Conservation (phyloP, 2,888 invertebrate species). For the Cephus nigrinus region DNA sequence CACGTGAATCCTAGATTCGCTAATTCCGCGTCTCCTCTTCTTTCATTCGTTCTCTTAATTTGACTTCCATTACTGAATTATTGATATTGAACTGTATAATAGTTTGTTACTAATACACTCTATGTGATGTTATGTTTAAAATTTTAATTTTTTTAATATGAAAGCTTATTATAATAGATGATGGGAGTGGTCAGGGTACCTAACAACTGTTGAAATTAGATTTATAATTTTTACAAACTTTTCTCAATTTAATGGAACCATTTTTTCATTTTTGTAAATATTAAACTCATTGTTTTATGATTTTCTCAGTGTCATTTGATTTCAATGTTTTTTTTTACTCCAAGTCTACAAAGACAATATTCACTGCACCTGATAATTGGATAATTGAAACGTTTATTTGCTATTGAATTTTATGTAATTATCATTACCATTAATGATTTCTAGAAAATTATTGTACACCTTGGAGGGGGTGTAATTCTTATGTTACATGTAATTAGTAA, state of each 20-base stretch:
- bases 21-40: not conserved
- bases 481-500: not conserved
- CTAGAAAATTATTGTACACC: not conserved
- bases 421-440: not conserved
- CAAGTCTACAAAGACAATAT: not conserved
- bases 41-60: not conserved
- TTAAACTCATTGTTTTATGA: not conserved
- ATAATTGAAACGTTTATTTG: not conserved
- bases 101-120: not conserved
- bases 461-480: not conserved
- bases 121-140: not conserved
- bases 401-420: not conserved
- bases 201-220: not conserved
- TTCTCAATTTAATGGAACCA: not conserved
- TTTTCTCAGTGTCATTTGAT: not conserved
- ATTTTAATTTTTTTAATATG: constrained; percentile 1
- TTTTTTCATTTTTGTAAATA: not conserved
- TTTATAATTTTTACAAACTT: not conserved
- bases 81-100: not conserved
- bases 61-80: not conserved
- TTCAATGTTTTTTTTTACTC: not conserved
- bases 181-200: constrained; percentile 9
- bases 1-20: constrained; percentile 53
- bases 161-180: not conserved
- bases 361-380: not conserved